Conservation (phyloP, 1,140 invertebrate species). For the Cydia strobilella region DNA sequence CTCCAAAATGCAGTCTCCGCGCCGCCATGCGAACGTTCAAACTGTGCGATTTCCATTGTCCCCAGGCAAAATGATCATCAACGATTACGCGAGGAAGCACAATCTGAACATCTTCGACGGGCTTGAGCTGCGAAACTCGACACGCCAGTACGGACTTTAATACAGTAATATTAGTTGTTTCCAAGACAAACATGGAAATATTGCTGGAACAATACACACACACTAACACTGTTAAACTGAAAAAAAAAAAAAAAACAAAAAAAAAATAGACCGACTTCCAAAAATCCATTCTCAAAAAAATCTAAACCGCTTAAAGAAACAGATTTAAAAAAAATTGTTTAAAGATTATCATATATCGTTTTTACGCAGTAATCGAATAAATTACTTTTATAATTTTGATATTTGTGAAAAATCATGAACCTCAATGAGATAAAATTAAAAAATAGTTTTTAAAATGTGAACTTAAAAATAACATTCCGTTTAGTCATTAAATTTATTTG, state of each 20-base stretch:
- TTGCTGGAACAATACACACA: conserved; percentile 39
- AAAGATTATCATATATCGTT: too few relatives aligned
- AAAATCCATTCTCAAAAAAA: neutral
- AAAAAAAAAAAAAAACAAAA: neutral
- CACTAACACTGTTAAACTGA: conserved; percentile 35
- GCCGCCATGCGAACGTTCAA: conserved; percentile 46
- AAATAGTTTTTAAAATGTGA: too few relatives aligned
- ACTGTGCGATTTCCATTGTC: conserved; percentile 48
- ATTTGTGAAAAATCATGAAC: too few relatives aligned
- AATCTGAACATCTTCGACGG: conserved; percentile 87
- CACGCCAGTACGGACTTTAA: conserved; percentile 87
- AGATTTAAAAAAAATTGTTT: too few relatives aligned
- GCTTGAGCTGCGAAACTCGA: conserved; percentile 84
- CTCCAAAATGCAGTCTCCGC: conserved; percentile 5
- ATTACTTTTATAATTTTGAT: too few relatives aligned
- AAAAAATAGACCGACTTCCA: neutral
- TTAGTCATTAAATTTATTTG: too few relatives aligned
- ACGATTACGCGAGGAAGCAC: conserved; percentile 85
- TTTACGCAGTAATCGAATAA: too few relatives aligned
- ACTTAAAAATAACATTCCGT: too few relatives aligned
- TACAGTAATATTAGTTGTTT: conserved; percentile 77
- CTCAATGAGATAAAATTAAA: too few relatives aligned
- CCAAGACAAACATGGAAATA: conserved; percentile 46
- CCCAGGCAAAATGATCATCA: conserved; percentile 81
- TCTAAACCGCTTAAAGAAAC: neutral